A percentile compares a stretch with the other conserved stretches of the same genome.
Evolutionary conservation across 2,888 invertebrate species (phyloP).

Genomic region (Eupithecia tripunctaria): DNA sequence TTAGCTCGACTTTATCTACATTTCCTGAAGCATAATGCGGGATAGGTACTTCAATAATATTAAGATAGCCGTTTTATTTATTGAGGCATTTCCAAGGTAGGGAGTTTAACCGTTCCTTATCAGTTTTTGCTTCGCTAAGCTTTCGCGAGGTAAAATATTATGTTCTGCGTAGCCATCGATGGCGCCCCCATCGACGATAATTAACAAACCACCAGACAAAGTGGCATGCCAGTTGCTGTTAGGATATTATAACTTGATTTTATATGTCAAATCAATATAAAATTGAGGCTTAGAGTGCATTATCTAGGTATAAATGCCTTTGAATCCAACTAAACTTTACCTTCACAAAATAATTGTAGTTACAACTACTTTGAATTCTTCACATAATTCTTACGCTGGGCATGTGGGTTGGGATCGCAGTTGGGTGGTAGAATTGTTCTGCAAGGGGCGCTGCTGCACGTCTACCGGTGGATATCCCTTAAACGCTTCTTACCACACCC

Average conservation of each 20-base stretch:
- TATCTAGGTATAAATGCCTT: no score
- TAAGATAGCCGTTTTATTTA: constrained; percentile 37
- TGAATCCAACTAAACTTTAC: no score
- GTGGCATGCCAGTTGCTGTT: background rate
- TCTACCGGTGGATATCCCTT: no score
- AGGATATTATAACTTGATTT: background rate
- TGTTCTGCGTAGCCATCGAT: background rate
- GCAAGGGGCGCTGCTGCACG: no score
- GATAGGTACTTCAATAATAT: constrained; percentile 19
- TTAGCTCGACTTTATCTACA: background rate
- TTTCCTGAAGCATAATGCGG: constrained; percentile 15
- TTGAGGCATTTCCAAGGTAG: constrained; percentile 39
- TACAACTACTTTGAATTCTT: no score
- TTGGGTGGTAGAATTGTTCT: no score
- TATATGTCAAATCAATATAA: no score
- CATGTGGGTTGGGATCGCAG: no score
- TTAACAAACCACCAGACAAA: background rate
- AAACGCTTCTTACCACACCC: no score
- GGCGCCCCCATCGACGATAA: background rate
- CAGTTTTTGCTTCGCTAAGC: constrained; percentile 52
- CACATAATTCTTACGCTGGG: no score
- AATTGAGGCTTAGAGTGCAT: no score
- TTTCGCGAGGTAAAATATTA: constrained; percentile 44
- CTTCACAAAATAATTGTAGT: no score
- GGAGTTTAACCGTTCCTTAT: constrained; percentile 51